Base-by-base conservation (phyloP, 2,113 vertebrate genomes). In the Spea bombifrons region DNA sequence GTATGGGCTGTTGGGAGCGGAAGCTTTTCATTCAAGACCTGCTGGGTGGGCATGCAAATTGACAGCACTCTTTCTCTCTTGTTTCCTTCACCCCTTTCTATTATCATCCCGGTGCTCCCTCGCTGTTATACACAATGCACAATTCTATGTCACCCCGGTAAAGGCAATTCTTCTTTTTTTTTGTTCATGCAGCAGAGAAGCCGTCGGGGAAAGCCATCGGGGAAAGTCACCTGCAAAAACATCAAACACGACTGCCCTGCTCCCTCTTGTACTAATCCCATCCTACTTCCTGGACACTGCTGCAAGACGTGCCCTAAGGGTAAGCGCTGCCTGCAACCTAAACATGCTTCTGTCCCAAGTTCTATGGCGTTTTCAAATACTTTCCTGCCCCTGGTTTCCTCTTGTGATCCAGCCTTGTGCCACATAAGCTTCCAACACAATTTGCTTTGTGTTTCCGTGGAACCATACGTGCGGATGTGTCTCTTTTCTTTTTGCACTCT, bases 291-390 rank as follows among this genome's bases (percentile, higher is more conserved):
- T 0, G 97, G 97, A n/a, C 94, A 96, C 78, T 99, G 97, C 87
- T 99, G 97, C 77, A 95, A 92, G 82, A 93, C 91, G 76, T 99
- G 97, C 66, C 94, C 94, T 0, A 94, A 91, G 92, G 94, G 97
- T 98, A 89, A 89, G 76, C 2, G 16, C 5, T 75, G 52, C 49
- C 55, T 50, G 30, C 30, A 30, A 30, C 30, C 30, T 30, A 30
- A 30, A 30, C 30, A 30, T 30, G 30, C 30, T 30, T 30, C 30
- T 30, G 71, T 64, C 44, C 47, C 49, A 13, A 63, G 4, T 81
- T 65, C 9, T 50, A n/a, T 8, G 59, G 57, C 12, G 8, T 5
- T 59, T 45, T 63, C 5, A 17, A 12, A 16, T 8, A 44, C 57
- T 64, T 5, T 49, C 44, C 53, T 67, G 65, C 50, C 17, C 45